Conservation (phyloP, 2,888 invertebrate species). For the Athalia cordata region DNA sequence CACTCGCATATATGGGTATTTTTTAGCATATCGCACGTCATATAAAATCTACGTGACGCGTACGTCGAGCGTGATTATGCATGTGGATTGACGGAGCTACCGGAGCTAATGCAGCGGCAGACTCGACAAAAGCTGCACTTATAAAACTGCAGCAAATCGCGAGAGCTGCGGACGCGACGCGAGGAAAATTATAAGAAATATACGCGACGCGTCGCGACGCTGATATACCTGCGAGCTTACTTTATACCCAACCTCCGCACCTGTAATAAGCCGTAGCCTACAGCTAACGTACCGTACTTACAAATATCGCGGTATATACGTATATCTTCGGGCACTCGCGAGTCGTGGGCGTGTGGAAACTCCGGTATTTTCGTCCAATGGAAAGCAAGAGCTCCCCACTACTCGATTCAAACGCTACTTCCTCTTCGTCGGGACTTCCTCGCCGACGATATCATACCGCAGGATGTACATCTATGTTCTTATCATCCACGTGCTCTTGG, state of each 20-base stretch:
- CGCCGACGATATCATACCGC: background rate
- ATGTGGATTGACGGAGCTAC: background rate
- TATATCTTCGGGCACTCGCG: constrained; percentile 31
- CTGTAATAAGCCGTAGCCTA: too few relatives aligned
- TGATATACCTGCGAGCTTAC: too few relatives aligned
- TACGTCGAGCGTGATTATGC: background rate
- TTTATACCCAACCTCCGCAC: too few relatives aligned
- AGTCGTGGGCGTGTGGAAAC: constrained; percentile 38
- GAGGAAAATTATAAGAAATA: too few relatives aligned
- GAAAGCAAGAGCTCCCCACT: constrained; percentile 1
- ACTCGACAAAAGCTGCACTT: too few relatives aligned
- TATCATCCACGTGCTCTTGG: constrained; percentile 25
- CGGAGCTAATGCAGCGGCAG: background rate
- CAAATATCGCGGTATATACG: constrained; percentile 7
- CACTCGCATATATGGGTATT: background rate
- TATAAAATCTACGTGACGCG: background rate
- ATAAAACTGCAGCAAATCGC: too few relatives aligned
- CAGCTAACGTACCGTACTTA: background rate
- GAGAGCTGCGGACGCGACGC: too few relatives aligned
- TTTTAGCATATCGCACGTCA: background rate
- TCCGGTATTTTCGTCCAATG: constrained; percentile 28
- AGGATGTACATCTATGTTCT: background rate
- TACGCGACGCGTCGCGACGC: too few relatives aligned
- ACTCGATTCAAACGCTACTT: constrained; percentile 13
- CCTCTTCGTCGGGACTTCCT: constrained; percentile 37